Conservation (phyloP, 2,113 vertebrate genomes). For the Eretmochelys imbricata region DNA sequence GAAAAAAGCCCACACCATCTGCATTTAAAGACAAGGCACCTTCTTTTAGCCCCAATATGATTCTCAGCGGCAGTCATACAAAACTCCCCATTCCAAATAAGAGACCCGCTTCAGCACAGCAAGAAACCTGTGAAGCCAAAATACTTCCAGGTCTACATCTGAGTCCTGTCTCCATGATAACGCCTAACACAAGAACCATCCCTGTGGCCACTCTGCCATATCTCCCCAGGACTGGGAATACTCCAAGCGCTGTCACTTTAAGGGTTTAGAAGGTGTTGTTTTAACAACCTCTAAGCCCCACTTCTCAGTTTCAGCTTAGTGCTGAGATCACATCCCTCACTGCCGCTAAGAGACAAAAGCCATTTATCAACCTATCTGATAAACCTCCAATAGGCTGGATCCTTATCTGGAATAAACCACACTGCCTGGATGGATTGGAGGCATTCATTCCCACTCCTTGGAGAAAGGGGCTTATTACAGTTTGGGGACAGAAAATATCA, state of each 20-base stretch:
- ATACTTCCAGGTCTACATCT: constrained; percentile 55
- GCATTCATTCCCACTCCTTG: not conserved
- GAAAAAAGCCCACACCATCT: constrained; percentile 24
- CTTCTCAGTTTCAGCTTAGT: constrained; percentile 61
- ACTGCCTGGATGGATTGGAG: not conserved
- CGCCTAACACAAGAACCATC: not conserved
- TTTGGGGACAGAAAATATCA: not conserved
- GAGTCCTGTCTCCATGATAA: constrained; percentile 41
- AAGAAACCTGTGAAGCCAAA: constrained; percentile 39
- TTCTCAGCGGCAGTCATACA: constrained; percentile 14
- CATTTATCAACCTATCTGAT: constrained; percentile 76
- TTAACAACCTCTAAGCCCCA: constrained; percentile 40
- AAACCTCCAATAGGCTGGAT: constrained; percentile 71
- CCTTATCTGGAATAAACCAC: constrained; percentile 63
- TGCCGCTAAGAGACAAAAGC: constrained; percentile 73
- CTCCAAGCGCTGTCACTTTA: constrained; percentile 25
- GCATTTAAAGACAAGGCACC: constrained; percentile 14
- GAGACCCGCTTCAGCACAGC: not conserved
- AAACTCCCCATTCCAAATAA: constrained; percentile 24
- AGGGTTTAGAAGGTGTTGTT: constrained; percentile 49
- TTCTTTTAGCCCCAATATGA: not conserved
- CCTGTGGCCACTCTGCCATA: not conserved
- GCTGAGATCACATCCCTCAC: constrained; percentile 62
- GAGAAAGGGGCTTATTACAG: not conserved
- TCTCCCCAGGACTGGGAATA: not conserved